Conservation (phyloP, 2,888 invertebrate species). For the Pasiphila rectangulata region DNA sequence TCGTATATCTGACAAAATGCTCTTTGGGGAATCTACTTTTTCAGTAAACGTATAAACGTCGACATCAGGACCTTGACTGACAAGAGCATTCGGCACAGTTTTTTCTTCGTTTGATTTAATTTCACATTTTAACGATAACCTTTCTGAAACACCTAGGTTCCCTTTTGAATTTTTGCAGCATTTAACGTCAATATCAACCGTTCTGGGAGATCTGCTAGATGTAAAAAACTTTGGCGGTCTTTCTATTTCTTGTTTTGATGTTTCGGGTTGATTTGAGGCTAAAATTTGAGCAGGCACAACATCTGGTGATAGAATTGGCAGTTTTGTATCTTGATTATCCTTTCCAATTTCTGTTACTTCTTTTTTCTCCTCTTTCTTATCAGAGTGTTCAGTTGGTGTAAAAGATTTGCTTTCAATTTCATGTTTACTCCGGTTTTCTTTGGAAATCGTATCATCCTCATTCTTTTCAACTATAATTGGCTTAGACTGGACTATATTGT, state of each 20-base stretch:
- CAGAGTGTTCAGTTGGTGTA: slow-evolving; percentile 16
- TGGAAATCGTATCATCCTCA: slow-evolving; percentile 27
- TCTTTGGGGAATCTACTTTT: slow-evolving; percentile 75
- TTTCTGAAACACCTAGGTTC: slow-evolving; percentile 69
- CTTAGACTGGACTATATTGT: slow-evolving; percentile 29
- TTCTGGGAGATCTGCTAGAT: slow-evolving; percentile 66
- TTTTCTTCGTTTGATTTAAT: slow-evolving; percentile 65
- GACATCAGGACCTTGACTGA: slow-evolving; percentile 69
- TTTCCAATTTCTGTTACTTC: slow-evolving; percentile 31
- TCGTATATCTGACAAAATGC: slow-evolving; percentile 69
- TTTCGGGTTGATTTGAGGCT: slow-evolving; percentile 41
- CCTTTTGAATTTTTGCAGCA: slow-evolving; percentile 73
- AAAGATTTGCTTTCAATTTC: slow-evolving; percentile 9
- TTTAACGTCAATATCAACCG: slow-evolving; percentile 72
- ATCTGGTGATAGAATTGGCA: slow-evolving; percentile 14
- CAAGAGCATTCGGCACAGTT: slow-evolving; percentile 52
- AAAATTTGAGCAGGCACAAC: slow-evolving; percentile 34
- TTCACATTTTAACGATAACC: slow-evolving; percentile 69
- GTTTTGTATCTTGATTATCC: slow-evolving; percentile 33
- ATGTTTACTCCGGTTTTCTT: slow-evolving; percentile 20
- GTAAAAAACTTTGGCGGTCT: slow-evolving; percentile 75
- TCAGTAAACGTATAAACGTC: slow-evolving; percentile 76
- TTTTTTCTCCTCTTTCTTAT: slow-evolving; percentile 26
- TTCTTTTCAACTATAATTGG: slow-evolving; percentile 30
- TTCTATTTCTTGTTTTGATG: slow-evolving; percentile 64